Percentiles rank a stretch among this genome's conserved stretches.
phyloP scores from a whole-genome alignment of 2,888 invertebrate species.

The Synergus japonicus region DNA sequence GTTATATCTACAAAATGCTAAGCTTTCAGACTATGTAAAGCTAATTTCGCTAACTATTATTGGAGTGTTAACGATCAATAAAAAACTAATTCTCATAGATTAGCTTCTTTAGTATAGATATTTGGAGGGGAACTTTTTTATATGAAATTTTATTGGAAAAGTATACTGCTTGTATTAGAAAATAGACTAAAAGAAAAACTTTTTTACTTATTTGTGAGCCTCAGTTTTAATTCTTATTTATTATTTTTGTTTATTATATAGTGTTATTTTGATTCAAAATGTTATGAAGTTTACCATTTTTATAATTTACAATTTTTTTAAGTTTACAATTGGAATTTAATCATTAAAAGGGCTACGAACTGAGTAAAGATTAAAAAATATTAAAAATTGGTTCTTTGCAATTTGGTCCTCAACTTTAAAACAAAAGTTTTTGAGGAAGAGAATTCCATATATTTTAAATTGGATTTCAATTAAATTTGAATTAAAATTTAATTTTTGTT shows the following conservation, averaged over 20 bases:
- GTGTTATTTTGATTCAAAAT: neutral
- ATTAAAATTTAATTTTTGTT: neutral
- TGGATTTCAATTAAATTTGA: too few relatives aligned
- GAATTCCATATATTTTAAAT: too few relatives aligned
- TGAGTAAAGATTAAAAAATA: too few relatives aligned
- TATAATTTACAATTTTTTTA: neutral
- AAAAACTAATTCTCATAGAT: neutral
- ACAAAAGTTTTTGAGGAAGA: too few relatives aligned
- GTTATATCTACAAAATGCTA: neutral
- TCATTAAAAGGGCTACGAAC: too few relatives aligned
- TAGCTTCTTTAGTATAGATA: neutral
- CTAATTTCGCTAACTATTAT: slow-evolving; percentile 22
- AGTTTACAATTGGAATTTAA: too few relatives aligned
- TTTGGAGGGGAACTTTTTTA: slow-evolving; percentile 10
- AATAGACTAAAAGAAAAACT: too few relatives aligned
- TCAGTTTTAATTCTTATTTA: too few relatives aligned
- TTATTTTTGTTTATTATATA: too few relatives aligned
- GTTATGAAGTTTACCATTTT: neutral
- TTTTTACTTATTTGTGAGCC: too few relatives aligned
- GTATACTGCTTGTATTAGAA: too few relatives aligned
- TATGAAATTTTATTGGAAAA: neutral
- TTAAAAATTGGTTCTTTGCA: too few relatives aligned
- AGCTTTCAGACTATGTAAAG: slow-evolving; percentile 14
- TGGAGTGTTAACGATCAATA: slow-evolving; percentile 5
- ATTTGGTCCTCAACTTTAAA: neutral